Percentiles rank a stretch among this genome's conserved stretches.
Evolutionary conservation across 2,797 vertebrate species (phyloP).

Genomic region (Gouania willdenowi): DNA sequence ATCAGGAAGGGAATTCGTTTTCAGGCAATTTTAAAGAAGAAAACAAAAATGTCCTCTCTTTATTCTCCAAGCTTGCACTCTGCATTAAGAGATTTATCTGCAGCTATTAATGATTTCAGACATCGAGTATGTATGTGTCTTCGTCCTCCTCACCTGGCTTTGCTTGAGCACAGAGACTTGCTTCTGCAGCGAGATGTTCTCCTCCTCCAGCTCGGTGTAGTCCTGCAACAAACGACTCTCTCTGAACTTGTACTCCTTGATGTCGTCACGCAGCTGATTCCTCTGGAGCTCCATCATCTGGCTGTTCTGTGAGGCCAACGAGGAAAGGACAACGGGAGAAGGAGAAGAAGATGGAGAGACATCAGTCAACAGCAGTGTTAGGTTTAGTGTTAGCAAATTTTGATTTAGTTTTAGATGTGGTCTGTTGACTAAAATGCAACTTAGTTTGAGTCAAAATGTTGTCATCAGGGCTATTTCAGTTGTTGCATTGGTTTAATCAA

Average conservation of each 20-base stretch:
- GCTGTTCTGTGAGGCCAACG: conserved; percentile 72
- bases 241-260: conserved; percentile 97
- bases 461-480: too few relatives aligned
- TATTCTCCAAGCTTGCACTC: not conserved
- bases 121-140: not conserved
- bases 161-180: conserved; percentile 93
- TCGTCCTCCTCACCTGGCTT: conserved; percentile 81
- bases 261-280: conserved; percentile 88
- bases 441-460: too few relatives aligned
- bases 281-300: conserved; percentile 92
- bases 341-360: not conserved
- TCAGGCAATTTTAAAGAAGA: not conserved
- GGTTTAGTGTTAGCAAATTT: too few relatives aligned
- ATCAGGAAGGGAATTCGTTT: conserved; percentile 4
- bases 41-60: not conserved
- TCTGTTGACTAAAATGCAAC: too few relatives aligned
- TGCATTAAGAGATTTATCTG: too few relatives aligned
- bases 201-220: conserved; percentile 95
- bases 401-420: too few relatives aligned
- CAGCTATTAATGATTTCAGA: too few relatives aligned
- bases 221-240: conserved; percentile 95
- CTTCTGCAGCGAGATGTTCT: conserved; percentile 98
- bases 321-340: not conserved
- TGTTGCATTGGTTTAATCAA: conserved; percentile 18
- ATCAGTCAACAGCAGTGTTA: too few relatives aligned